Evolutionary conservation across 1,140 invertebrate genomes (phyloP).

Genomic region (Diuraphis noxia): DNA sequence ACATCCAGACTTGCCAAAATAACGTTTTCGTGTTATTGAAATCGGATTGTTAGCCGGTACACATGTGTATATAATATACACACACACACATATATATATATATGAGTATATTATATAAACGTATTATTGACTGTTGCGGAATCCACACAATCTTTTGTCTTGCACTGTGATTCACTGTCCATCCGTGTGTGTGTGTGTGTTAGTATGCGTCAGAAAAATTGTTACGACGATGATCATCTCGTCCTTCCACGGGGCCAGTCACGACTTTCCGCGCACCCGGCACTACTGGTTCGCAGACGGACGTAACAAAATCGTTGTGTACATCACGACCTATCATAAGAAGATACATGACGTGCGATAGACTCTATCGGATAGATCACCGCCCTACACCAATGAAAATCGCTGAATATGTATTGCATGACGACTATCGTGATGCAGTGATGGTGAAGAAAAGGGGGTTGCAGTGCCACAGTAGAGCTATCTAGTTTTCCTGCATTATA

Average conservation of each 20-base stretch:
- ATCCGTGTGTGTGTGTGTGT: not conserved
- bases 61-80: no score
- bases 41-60: not conserved
- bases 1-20: not conserved
- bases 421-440: not conserved
- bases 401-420: not conserved
- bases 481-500: not conserved
- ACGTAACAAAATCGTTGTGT: constrained; percentile 18
- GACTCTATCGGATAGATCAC: not conserved
- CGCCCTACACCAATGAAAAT: not conserved
- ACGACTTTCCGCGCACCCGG: not conserved
- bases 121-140: not conserved
- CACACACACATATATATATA: not conserved
- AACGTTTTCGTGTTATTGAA: not conserved
- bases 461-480: not conserved
- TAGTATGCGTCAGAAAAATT: not conserved
- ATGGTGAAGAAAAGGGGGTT: not conserved
- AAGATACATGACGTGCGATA: not conserved
- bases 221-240: not conserved
- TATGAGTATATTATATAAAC: not conserved
- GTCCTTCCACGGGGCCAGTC: constrained; percentile 29
- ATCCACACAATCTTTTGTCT: not conserved
- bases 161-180: not conserved
- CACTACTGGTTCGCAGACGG: not conserved
- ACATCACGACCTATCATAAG: constrained; percentile 16